Percentiles rank a stretch among this genome's conserved stretches.
Conservation (phyloP, 2,113 vertebrate genomes). For the Gasterosteus nipponicus region DNA sequence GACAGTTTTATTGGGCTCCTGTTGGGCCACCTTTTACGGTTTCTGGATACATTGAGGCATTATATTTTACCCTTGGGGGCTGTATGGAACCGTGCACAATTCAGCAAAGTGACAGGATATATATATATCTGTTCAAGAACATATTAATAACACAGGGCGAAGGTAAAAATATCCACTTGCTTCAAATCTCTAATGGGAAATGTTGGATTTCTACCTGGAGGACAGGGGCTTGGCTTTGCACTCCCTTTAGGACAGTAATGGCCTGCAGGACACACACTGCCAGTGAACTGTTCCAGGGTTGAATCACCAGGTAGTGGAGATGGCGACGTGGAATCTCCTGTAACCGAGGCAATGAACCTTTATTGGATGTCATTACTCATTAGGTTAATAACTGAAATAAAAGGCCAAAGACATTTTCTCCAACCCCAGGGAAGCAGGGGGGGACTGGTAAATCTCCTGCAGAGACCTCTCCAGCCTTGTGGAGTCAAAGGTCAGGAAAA, state of each 20-base stretch:
- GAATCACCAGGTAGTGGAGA: constrained; percentile 33
- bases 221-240: constrained; percentile 75
- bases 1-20: constrained; percentile 52
- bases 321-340: constrained; percentile 69
- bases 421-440: constrained; percentile 5
- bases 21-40: constrained; percentile 57
- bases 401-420: constrained; percentile 41
- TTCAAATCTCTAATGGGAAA: neutral
- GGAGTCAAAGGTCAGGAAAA: constrained; percentile 35
- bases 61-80: constrained; percentile 26
- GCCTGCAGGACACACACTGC: constrained; percentile 80
- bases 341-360: constrained; percentile 72
- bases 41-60: constrained; percentile 42
- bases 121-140: neutral
- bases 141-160: neutral
- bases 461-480: constrained; percentile 8
- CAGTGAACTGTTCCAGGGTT: constrained; percentile 58
- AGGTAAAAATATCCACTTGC: neutral
- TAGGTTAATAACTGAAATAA: constrained; percentile 36
- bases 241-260: constrained; percentile 85
- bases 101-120: constrained; percentile 4
- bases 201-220: constrained; percentile 75
- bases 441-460: constrained; percentile 29
- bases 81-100: constrained; percentile 22
- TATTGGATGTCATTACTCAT: constrained; percentile 58